A percentile compares a stretch with the other conserved stretches of the same genome.
Evolutionary conservation across 2,113 vertebrate genomes (phyloP).

Genomic region (Actinemys pallida): DNA sequence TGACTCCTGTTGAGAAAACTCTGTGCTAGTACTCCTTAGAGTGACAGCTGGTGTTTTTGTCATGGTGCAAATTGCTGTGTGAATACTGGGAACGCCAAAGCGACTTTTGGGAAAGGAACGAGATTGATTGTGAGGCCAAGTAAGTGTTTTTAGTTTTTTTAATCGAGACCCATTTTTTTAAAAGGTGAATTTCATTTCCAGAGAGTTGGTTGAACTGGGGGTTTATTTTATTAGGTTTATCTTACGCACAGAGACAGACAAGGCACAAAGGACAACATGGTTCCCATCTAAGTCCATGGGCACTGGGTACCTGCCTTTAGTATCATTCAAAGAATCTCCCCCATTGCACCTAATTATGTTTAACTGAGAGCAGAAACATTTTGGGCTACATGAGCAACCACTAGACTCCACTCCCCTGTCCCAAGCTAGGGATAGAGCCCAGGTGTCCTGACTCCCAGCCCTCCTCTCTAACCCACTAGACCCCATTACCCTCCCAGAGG

Average conservation of each 20-base stretch:
- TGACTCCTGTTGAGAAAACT: neutral
- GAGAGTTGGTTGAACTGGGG: neutral
- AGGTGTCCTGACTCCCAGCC: neutral
- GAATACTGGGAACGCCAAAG: neutral
- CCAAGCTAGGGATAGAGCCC: neutral
- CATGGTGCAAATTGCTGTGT: slow-evolving; percentile 13
- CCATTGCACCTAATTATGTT: neutral
- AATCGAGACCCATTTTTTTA: neutral
- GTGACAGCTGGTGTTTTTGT: neutral
- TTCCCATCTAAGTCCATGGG: neutral
- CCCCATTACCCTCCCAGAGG: neutral
- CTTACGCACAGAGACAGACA: neutral
- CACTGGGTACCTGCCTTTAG: neutral
- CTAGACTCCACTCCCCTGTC: neutral
- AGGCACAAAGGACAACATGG: neutral
- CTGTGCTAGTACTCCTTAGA: neutral
- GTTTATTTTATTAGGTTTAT: neutral
- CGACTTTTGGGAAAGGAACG: slow-evolving; percentile 64
- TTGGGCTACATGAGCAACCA: neutral
- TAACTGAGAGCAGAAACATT: neutral
- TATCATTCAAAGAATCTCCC: neutral
- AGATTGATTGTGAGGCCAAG: slow-evolving; percentile 51
- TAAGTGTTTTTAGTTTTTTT: slow-evolving; percentile 34
- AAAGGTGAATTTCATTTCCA: neutral
- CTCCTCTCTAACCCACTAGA: neutral